Conservation (phyloP, 2,888 invertebrate species). For the Andricus quercusramuli region DNA sequence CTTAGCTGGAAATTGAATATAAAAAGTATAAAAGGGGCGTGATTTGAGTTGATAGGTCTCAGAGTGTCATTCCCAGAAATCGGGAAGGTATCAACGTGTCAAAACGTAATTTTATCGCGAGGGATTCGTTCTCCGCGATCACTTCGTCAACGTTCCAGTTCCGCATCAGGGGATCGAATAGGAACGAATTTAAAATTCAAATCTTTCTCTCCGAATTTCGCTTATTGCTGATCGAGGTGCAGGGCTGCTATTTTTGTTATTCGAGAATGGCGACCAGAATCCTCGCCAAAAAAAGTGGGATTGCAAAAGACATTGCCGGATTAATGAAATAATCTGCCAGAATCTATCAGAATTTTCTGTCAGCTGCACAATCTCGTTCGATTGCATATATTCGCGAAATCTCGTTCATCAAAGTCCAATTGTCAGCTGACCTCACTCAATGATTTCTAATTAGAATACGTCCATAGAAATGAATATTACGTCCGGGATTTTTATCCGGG, state of each 20-base stretch:
- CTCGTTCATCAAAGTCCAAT: background rate
- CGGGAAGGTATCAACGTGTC: constrained; percentile 27
- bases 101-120: constrained; percentile 37
- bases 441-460: background rate
- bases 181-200: constrained; percentile 39
- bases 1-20: constrained; percentile 14
- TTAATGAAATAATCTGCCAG: constrained; percentile 16
- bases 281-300: background rate
- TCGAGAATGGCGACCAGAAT: constrained; percentile 8
- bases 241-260: constrained; percentile 34
- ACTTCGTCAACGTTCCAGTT: constrained; percentile 31
- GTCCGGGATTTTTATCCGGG: background rate
- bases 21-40: background rate
- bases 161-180: constrained; percentile 12
- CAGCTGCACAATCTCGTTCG: background rate
- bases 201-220: constrained; percentile 30
- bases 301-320: background rate
- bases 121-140: constrained; percentile 35
- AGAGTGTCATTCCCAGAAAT: constrained; percentile 24
- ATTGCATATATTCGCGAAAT: constrained; percentile 2
- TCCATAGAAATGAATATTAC: background rate
- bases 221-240: constrained; percentile 25
- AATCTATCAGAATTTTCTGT: background rate
- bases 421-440: constrained; percentile 3
- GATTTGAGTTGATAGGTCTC: constrained; percentile 1